phyloP scores from a whole-genome alignment of 2,888 invertebrate genomes.

The Eupithecia subumbrata region DNA sequence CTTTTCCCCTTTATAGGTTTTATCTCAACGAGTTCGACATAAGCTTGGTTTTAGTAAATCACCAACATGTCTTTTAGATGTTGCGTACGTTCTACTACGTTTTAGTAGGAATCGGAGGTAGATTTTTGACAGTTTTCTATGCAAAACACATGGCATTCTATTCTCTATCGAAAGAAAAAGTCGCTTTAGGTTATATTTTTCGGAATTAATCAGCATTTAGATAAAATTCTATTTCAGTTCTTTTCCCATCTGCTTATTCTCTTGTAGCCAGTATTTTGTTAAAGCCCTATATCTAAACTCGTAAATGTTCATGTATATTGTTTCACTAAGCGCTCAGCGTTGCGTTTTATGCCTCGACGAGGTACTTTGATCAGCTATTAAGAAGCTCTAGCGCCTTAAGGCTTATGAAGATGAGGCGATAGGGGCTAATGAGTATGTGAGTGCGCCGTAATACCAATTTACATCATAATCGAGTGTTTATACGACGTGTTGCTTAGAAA shows the following conservation, averaged over 20 bases:
- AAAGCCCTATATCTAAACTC: slow-evolving; percentile 2
- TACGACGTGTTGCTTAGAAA: slow-evolving; percentile 18
- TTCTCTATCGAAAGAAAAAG: not conserved
- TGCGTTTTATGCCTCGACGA: slow-evolving; percentile 22
- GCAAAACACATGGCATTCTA: not conserved
- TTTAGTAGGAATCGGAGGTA: not conserved
- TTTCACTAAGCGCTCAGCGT: slow-evolving; percentile 15
- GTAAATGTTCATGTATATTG: slow-evolving; percentile 15
- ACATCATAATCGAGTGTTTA: slow-evolving; percentile 29
- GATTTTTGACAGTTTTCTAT: not conserved
- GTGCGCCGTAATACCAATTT: slow-evolving; percentile 23
- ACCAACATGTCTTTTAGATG: not conserved
- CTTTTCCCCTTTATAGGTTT: not conserved
- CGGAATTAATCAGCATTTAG: not conserved
- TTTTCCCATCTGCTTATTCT: not conserved
- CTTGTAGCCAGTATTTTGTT: not conserved
- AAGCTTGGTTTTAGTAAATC: not conserved
- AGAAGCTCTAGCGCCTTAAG: slow-evolving; percentile 38
- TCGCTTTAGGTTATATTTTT: not conserved
- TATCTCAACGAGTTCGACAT: not conserved
- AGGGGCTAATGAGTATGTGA: slow-evolving; percentile 33
- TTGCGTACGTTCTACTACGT: not conserved
- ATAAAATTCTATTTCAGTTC: not conserved
- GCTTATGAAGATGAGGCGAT: slow-evolving; percentile 45
- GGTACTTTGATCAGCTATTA: slow-evolving; percentile 42